A percentile compares a stretch with the other conserved stretches of the same genome.
Conservation (phyloP, 2,113 vertebrate genomes). For the Apus apus region DNA sequence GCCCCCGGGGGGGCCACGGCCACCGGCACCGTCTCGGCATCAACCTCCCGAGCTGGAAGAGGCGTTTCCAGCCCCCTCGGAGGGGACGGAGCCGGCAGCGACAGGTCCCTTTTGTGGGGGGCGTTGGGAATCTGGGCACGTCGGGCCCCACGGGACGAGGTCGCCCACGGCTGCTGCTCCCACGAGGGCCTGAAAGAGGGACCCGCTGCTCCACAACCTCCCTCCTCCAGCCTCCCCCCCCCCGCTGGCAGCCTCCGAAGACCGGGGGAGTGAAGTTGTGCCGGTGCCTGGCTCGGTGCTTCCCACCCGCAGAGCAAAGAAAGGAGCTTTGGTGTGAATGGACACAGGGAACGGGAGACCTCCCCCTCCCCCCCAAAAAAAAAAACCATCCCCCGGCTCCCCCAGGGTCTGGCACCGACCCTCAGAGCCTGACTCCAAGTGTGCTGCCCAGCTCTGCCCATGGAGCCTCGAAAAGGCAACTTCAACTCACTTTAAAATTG, state of each 20-base stretch:
- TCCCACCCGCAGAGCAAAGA: not conserved
- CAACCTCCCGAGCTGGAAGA: not conserved
- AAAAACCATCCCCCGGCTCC: not conserved
- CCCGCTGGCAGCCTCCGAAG: accelerated
- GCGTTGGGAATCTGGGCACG: not conserved
- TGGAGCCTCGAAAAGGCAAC: accelerated
- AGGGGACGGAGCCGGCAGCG: no score
- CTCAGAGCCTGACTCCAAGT: not conserved
- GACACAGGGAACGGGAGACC: not conserved
- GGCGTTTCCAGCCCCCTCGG: not conserved
- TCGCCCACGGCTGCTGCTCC: not conserved
- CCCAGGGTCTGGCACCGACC: no score
- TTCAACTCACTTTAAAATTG: not conserved
- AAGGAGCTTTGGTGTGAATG: not conserved
- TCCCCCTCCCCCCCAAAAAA: not conserved
- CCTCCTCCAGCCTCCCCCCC: not conserved
- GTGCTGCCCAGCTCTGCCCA: not conserved
- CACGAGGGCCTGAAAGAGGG: accelerated
- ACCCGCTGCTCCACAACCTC: not conserved
- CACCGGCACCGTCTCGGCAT: not conserved
- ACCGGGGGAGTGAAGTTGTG: not conserved
- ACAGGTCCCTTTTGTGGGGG: not conserved
- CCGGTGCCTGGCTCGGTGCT: accelerated
- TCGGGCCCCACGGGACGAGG: not conserved
- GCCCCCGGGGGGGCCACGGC: no score